Evolutionary conservation across 2,888 invertebrate species (phyloP).

Genomic region (Macaria notata): DNA sequence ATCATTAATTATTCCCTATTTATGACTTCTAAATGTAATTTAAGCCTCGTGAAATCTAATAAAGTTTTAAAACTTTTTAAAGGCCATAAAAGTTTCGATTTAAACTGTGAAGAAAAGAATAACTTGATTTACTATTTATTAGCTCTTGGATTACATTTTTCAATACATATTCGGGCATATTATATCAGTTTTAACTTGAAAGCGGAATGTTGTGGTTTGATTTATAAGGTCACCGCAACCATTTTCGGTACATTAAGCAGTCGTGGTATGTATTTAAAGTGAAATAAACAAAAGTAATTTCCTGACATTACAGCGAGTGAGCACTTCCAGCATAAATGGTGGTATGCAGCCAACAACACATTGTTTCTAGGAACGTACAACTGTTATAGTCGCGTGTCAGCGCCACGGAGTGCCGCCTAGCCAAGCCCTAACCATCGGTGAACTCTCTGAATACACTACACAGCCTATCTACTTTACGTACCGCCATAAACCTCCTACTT

Average conservation of each 20-base stretch:
- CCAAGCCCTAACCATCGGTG: slow-evolving; percentile 35
- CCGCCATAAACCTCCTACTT: slow-evolving; percentile 11
- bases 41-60: background rate
- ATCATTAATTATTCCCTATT: slow-evolving; percentile 15
- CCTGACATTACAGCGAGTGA: slow-evolving; percentile 47
- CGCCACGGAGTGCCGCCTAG: slow-evolving; percentile 38
- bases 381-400: slow-evolving; percentile 57
- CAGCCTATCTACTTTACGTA: slow-evolving; percentile 2
- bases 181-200: slow-evolving; percentile 7
- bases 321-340: slow-evolving; percentile 53
- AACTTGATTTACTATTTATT: background rate
- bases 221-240: slow-evolving; percentile 25
- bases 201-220: slow-evolving; percentile 20
- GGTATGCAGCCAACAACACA: slow-evolving; percentile 50
- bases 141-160: background rate
- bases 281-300: slow-evolving; percentile 52
- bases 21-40: slow-evolving; percentile 4
- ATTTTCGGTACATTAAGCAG: slow-evolving; percentile 36
- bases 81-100: background rate
- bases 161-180: background rate
- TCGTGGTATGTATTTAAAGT: slow-evolving; percentile 41
- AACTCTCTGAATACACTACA: slow-evolving; percentile 18
- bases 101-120: background rate
- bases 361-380: slow-evolving; percentile 56
- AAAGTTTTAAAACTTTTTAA: slow-evolving; percentile 2